phyloP scores from a whole-genome alignment of 1,140 invertebrate genomes.

The Hycleus phaleratus region DNA sequence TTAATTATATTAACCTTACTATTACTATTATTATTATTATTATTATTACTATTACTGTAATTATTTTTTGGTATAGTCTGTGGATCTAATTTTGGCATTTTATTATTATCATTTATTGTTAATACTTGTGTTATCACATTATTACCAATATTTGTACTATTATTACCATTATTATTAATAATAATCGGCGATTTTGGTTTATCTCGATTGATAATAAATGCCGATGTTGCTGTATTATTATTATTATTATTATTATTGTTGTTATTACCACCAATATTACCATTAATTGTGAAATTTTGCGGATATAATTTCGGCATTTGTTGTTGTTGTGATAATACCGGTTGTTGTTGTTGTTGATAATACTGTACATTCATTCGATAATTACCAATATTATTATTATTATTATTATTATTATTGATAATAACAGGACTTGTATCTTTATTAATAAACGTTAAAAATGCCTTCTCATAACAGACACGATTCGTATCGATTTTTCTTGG shows the following conservation, averaged over 20 bases:
- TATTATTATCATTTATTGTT: constrained; percentile 1
- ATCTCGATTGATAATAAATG: too few relatives aligned
- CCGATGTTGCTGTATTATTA: too few relatives aligned
- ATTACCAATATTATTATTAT: neutral
- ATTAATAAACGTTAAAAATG: constrained; percentile 12
- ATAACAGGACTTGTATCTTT: neutral
- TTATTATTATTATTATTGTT: too few relatives aligned
- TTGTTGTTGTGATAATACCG: neutral
- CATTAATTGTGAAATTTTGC: neutral
- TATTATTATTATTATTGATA: neutral
- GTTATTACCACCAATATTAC: too few relatives aligned
- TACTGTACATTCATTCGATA: neutral
- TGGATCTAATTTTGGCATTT: constrained; percentile 17
- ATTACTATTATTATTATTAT: too few relatives aligned
- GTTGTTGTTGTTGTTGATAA: neutral
- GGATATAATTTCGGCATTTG: neutral
- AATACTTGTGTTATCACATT: too few relatives aligned
- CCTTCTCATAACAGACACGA: constrained; percentile 4
- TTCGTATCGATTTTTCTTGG: neutral
- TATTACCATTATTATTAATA: too few relatives aligned
- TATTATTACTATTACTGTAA: too few relatives aligned
- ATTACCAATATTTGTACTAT: too few relatives aligned
- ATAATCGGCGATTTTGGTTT: too few relatives aligned
- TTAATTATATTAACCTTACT: neutral
- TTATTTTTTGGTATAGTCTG: neutral